phyloP scores from a whole-genome alignment of 2,113 vertebrate genomes.

The Dromaius novaehollandiae region DNA sequence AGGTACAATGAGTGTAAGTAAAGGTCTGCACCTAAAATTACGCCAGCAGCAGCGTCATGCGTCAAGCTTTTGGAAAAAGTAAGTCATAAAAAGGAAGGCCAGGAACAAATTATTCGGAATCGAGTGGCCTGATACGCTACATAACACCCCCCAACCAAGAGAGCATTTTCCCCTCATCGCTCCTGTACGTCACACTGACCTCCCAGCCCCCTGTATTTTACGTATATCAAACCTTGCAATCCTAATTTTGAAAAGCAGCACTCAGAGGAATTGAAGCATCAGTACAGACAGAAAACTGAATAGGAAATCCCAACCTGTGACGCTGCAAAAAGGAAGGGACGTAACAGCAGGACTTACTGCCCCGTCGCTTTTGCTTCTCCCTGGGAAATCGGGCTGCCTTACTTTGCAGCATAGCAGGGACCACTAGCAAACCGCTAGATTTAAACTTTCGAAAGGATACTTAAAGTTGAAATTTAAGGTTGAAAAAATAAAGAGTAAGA shows the following conservation, averaged over 20 bases:
- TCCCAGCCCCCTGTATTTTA: not conserved
- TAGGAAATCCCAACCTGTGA: not conserved
- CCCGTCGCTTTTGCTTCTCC: not conserved
- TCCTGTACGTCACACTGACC: fast-evolving
- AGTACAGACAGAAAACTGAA: not conserved
- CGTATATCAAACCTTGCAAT: not conserved
- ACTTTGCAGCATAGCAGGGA: not conserved
- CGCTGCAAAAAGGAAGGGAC: too few species aligned
- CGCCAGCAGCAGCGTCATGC: not conserved
- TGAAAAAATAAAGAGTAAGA: not conserved
- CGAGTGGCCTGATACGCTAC: too few species aligned
- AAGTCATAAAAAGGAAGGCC: not conserved
- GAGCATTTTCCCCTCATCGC: not conserved
- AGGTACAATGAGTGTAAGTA: not conserved
- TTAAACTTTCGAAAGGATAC: not conserved
- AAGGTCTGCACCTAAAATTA: not conserved
- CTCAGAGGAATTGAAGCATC: not conserved
- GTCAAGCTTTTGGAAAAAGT: not conserved
- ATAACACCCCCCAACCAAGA: not conserved
- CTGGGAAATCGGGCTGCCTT: not conserved
- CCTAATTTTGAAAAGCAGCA: not conserved
- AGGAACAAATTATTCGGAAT: not conserved
- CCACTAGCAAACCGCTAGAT: not conserved
- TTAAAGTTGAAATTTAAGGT: not conserved
- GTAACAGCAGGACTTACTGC: too few species aligned